Conservation (phyloP, 2,888 invertebrate genomes). For the Oasisia sp. region DNA sequence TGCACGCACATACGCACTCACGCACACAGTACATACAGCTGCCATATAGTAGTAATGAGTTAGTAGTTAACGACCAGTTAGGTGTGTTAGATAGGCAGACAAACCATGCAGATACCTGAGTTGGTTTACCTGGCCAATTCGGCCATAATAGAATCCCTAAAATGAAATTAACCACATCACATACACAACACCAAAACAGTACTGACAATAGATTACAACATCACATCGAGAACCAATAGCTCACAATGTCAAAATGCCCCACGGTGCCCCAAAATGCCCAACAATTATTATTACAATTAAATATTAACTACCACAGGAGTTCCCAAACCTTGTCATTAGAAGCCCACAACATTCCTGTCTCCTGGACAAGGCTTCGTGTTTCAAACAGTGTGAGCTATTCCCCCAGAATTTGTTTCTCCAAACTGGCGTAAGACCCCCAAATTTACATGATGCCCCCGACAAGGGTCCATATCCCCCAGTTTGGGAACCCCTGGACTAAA, state of each 20-base stretch:
- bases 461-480: not conserved
- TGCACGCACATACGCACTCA: no score
- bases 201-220: not conserved
- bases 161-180: slow-evolving; percentile 23
- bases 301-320: not conserved
- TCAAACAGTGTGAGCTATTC: not conserved
- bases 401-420: not conserved
- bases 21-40: not conserved
- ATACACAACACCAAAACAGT: not conserved
- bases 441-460: not conserved
- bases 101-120: slow-evolving; percentile 17
- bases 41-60: not conserved
- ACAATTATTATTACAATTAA: not conserved
- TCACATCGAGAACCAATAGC: not conserved
- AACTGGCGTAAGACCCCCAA: not conserved
- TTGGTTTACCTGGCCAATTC: slow-evolving; percentile 83
- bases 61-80: not conserved
- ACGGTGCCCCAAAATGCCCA: not conserved
- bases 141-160: slow-evolving; percentile 88
- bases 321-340: not conserved
- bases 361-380: not conserved
- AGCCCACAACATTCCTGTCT: not conserved
- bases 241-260: not conserved
- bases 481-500: not conserved
- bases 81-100: not conserved